Evolutionary conservation across 2,797 vertebrate species (phyloP), one percentile per base, ranked within the genome.

Genomic region (Heterohyrax brucei): DNA sequence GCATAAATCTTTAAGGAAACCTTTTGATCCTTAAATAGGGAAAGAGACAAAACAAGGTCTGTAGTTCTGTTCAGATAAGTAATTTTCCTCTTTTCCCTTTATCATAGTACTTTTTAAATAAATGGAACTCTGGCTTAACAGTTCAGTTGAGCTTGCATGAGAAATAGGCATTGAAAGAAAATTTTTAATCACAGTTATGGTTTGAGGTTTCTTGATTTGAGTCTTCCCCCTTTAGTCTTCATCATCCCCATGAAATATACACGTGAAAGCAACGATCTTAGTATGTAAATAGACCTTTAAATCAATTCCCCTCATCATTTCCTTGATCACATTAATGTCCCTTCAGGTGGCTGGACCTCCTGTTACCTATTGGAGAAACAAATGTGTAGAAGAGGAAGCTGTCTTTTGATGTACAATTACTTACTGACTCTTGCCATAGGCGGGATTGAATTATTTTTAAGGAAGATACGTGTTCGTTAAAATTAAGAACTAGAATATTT

Each of bases 401-500:
- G 14, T 70, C 53, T 87, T 95, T 30, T 80, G 28, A 39, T 39
- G n/a, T 50, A 39, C 53, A 21, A 26, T 21, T 21, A 68, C 68
- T 64, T 93, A 5, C 84, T 87, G 64, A 70, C 19, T 88, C 13
- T 91, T 94, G 59, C 22, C 48, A 18, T 22, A 30, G 26, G 0
- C 50, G 95, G 18, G 8, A n/a, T 75, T 96, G 84, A 93, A n/a
- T 75, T 93, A 24, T 95, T 21, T 61, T 13, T 72, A 39, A 39
- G 53, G 24, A 92, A 84, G 44, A 46, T 26, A 33, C 39, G 2
- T 39, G 14, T 77, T 79, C 7, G 56, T 90, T 95, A 82, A 94
- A 95, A 92, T 77, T 90, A 96, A 79, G 73, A 97, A 94, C 68
- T 77, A 28, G 2, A 84, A 3, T 56, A 77, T 76, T 90, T 78